Evolutionary conservation across 1,140 invertebrate species (phyloP), one percentile per base, ranked within the genome.

Genomic region (Ridgeia piscesae): DNA sequence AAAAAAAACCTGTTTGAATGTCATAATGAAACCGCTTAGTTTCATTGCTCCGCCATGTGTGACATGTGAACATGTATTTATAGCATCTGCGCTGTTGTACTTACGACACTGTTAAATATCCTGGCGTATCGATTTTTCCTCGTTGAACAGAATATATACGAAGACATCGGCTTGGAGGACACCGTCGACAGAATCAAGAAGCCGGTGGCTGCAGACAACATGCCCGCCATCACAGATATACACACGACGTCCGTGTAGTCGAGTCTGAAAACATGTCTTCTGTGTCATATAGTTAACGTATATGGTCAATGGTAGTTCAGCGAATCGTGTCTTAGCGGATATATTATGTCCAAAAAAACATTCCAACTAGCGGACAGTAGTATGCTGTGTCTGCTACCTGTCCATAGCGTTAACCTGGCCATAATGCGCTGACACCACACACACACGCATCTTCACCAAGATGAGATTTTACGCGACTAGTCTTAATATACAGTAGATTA

Each of bases 81-180:
- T 77, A 77, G 58, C 27, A 21, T 77, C 27, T 77, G 58, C 42
- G 42, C 4, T 42, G 11, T 21, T 77, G 14, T 21, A 77, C 58
- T 77, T 77, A 77, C 58, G 58, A 77, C 58, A 77, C 58, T 2
- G 58, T 77, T 77, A 77, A 77, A 77, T 77, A 77, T 77, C 58
- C 58, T 77, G 58, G 58, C 58, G 58, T 77, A 77, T 77, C 58
- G 58, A 77, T 77, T 77, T 77, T 77, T 77, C 58, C 58, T 77
- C 58, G 58, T 77, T 2, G 58, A 77, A 6, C 58, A 77, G 58
- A 77, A 77, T 77, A 77, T 77, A 31, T 77, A 77, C 58, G 58
- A 77, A 21, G 58, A 77, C 58, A 77, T 77, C 58, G 58, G 58
- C 58, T 77, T 77, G 14, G 58, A 77, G 14, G 58, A 77, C 58